These are phyloP conservation scores for Gerris lacustris DNA, from an alignment of 2,888 invertebrate genomes.

Conservation along the genomic window DNA sequence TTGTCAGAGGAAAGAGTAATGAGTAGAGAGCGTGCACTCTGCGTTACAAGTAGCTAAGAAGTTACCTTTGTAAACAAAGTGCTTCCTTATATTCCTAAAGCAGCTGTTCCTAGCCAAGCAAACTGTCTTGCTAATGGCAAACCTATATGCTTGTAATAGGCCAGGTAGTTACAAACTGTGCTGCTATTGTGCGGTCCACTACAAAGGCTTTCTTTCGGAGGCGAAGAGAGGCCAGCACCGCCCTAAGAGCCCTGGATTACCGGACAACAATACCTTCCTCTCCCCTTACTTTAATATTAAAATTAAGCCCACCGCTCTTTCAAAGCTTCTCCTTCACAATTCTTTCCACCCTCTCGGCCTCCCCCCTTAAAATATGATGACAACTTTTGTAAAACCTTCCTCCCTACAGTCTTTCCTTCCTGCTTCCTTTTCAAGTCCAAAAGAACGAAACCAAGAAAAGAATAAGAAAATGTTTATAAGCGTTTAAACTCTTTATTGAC, in stretches of 20 bases:
- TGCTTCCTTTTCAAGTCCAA: neutral
- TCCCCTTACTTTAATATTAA: neutral
- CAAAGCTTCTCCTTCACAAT: neutral
- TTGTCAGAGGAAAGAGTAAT: no score
- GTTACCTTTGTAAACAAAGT: neutral
- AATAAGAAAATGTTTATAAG: neutral
- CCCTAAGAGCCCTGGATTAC: neutral
- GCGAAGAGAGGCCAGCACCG: neutral
- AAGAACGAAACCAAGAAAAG: neutral
- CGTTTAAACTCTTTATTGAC: conserved; percentile 1
- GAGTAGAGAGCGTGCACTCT: no score
- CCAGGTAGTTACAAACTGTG: conserved; percentile 3
- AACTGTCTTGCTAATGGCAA: neutral
- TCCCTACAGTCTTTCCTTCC: neutral
- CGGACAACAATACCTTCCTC: neutral
- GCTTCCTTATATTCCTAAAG: neutral
- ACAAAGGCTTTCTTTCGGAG: neutral
- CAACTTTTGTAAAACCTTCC: neutral
- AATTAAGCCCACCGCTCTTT: neutral
- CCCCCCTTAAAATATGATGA: neutral
- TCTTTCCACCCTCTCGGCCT: neutral
- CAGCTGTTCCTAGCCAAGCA: neutral
- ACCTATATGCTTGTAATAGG: neutral
- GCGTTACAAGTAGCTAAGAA: neutral
- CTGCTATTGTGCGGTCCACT: neutral